phyloP scores from a whole-genome alignment of 2,888 invertebrate species.

The Mongoloraphidia duomilia region DNA sequence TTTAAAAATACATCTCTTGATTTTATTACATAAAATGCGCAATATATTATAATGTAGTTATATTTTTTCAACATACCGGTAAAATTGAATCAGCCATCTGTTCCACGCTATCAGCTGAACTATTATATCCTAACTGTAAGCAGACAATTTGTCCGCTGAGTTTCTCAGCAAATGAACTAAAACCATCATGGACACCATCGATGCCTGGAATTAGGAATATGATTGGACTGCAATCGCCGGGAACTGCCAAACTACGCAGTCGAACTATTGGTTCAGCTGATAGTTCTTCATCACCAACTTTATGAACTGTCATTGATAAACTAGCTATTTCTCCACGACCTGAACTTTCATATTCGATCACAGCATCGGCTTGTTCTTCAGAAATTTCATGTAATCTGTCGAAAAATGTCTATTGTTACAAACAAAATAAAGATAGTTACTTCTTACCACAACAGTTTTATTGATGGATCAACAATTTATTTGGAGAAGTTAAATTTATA shows the following conservation, averaged over 20 bases:
- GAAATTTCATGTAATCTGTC: constrained; percentile 24
- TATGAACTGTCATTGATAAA: constrained; percentile 38
- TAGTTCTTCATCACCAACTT: constrained; percentile 42
- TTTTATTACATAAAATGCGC: too few species aligned
- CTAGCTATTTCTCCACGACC: constrained; percentile 24
- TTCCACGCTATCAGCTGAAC: constrained; percentile 29
- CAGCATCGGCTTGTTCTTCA: not conserved
- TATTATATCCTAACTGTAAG: constrained; percentile 37
- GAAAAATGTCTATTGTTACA: too few species aligned
- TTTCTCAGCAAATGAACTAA: constrained; percentile 36
- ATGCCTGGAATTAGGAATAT: constrained; percentile 51
- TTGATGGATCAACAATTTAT: too few species aligned
- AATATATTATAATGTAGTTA: too few species aligned
- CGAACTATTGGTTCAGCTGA: constrained; percentile 37
- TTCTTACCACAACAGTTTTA: too few species aligned
- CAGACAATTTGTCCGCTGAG: constrained; percentile 37
- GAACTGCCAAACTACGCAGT: constrained; percentile 24
- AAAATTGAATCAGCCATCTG: constrained; percentile 37
- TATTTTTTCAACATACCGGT: constrained; percentile 29
- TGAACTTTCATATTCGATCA: too few species aligned
- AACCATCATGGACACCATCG: constrained; percentile 43
- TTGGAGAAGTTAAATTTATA: too few species aligned
- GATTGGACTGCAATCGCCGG: constrained; percentile 20
- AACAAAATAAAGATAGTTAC: too few species aligned
- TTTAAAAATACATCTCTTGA: too few species aligned